Base-by-base conservation (phyloP, 2,888 invertebrate species). In the Aphrophora alni region DNA sequence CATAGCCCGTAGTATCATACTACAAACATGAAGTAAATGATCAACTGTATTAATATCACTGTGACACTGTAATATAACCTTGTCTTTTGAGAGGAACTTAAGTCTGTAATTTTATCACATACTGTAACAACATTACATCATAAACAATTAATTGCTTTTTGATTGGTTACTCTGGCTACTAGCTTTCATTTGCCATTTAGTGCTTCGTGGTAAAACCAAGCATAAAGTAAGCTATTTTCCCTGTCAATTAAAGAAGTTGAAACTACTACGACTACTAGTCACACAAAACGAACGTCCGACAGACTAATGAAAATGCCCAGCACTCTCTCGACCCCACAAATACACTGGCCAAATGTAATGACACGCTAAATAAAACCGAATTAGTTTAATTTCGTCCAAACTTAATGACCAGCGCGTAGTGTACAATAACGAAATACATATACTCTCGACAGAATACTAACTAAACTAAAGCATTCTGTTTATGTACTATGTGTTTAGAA, bases 301-400 rank as follows among this genome's bases (percentile, higher is more conserved):
- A 77, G 70, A 77, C 70, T 77, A 77, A 77, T 77, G 77, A 77
- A 77, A 77, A 70, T 77, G 77, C 68, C 77, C 77, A 59, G 38
- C 71, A 77, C 27, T 70, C 33, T 8, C 33, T 33, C 33, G 33
- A 25, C 69, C 73, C 73, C 78, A 75, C 73, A 68, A 59, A 59
- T 59, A 59, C 59, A 38, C 70, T 38, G 77, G 71, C 38, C 69
- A 74, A 70, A 78, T 81, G 78, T 77, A 81, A 81, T 81, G 81
- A 81, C 69, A 81, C 81, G 81, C 44, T 81, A 81, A 81, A 81
- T 81, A 81, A 81, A 81, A 78, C 81, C 78, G 78, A 81, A 81
- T 81, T 81, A 81, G 81, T 81, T 81, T 81, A 78, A 81, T 81
- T 81, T 78, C 70, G 81, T 74, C 72, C 72, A 71, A 77, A 71